Conservation (phyloP, 2,113 vertebrate species). For the Calyptommatus sinebrachiatus region DNA sequence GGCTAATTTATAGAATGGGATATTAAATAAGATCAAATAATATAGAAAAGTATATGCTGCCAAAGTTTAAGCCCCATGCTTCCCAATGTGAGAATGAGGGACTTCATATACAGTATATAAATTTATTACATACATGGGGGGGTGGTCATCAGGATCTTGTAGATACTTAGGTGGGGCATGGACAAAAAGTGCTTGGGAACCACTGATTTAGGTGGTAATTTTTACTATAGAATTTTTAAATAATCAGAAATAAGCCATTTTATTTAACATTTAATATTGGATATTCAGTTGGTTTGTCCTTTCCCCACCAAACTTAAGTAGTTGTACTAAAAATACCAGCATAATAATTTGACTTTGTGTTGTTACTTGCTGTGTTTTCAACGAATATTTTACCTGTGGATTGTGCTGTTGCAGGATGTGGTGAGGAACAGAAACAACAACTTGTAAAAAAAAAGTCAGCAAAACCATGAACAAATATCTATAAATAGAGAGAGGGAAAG, state of each 20-base stretch:
- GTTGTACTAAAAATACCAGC: neutral
- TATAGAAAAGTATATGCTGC: neutral
- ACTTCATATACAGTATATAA: no score
- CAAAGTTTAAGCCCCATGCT: neutral
- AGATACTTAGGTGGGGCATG: no score
- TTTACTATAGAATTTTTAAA: neutral
- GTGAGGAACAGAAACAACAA: neutral
- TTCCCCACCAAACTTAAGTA: neutral
- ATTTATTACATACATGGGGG: no score
- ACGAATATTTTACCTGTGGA: neutral
- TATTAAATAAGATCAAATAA: neutral
- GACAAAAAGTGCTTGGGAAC: no score
- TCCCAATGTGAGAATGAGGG: no score
- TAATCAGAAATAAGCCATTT: neutral
- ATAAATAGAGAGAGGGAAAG: no score
- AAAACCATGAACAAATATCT: no score
- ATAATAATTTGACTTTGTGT: neutral
- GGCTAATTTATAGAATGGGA: neutral
- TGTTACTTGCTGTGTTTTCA: conserved; percentile 1
- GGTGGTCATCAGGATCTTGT: no score
- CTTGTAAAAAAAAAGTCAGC: neutral
- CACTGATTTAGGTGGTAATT: neutral
- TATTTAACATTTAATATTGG: neutral
- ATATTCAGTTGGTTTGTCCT: neutral
- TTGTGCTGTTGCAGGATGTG: neutral